phyloP scores from a whole-genome alignment of 2,888 invertebrate species.

The Brachycybe producta region DNA sequence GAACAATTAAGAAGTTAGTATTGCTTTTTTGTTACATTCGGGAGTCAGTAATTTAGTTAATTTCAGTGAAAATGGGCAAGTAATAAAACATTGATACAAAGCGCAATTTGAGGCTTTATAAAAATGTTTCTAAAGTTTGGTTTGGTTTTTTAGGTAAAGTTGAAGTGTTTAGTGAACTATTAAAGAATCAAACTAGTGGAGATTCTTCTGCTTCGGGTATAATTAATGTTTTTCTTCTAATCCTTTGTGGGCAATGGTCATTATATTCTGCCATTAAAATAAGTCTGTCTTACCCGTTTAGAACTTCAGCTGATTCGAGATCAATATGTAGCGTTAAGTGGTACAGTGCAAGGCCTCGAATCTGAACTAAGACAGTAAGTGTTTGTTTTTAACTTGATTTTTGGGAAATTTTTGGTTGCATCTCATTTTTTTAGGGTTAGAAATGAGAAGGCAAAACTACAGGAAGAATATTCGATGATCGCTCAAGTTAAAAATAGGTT shows the following conservation, averaged over 20 bases:
- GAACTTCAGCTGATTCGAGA: too few relatives aligned
- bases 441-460: constrained; percentile 12
- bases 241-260: constrained; percentile 2
- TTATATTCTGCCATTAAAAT: background rate
- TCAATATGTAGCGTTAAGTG: constrained; percentile 2
- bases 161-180: constrained; percentile 1
- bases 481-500: background rate
- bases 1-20: constrained; percentile 38
- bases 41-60: too few relatives aligned
- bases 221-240: background rate
- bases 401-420: background rate
- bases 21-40: too few relatives aligned
- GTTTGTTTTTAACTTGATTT: background rate
- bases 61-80: background rate
- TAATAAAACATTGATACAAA: background rate
- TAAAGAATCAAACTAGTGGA: constrained; percentile 4
- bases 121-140: background rate
- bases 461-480: background rate
- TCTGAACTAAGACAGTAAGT: constrained; percentile 10
- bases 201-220: too few relatives aligned
- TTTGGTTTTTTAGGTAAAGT: constrained; percentile 5
- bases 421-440: constrained; percentile 4
- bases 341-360: constrained; percentile 8
- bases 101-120: too few relatives aligned
- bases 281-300: background rate